These are phyloP conservation scores for Leptinotarsa tumamoca DNA, from an alignment of 2,888 invertebrate species.

Conservation along the genomic window DNA sequence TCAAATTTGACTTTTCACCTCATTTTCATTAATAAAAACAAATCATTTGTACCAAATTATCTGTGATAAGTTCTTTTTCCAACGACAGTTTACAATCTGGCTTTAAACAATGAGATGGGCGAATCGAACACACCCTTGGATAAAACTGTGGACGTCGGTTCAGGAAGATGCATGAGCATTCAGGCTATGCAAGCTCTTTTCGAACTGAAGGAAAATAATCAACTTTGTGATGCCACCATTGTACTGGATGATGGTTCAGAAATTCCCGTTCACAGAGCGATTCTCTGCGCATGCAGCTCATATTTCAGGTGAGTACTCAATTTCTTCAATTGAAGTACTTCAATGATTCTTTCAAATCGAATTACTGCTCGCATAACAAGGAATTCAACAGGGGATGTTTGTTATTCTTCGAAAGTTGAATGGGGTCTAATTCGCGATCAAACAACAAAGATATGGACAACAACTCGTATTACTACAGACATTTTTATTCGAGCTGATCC, in stretches of 20 bases:
- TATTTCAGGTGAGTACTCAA: conserved; percentile 80
- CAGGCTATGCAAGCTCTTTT: conserved; percentile 87
- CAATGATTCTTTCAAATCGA: no score
- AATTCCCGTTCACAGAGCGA: conserved; percentile 88
- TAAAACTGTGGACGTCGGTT: conserved; percentile 60
- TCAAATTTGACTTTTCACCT: conserved; percentile 55
- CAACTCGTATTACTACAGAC: no score
- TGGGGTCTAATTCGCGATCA: no score
- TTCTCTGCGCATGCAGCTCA: conserved; percentile 88
- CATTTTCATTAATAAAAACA: conserved; percentile 52
- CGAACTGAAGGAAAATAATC: conserved; percentile 84
- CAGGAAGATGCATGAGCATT: conserved; percentile 81
- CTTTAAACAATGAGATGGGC: conserved; percentile 60
- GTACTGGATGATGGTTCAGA: conserved; percentile 83
- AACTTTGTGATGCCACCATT: conserved; percentile 88
- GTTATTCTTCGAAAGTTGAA: no score
- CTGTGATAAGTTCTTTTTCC: conserved; percentile 38
- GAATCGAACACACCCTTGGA: conserved; percentile 55
- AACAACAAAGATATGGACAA: no score
- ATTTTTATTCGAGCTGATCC: no score
- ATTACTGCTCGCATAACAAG: no score
- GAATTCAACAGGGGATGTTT: no score
- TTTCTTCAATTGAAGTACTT: not conserved
- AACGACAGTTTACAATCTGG: conserved; percentile 49
- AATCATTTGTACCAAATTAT: conserved; percentile 47